Evolutionary conservation across 1,140 invertebrate genomes (phyloP).

Genomic region (Diachasmimorpha longicaudata): DNA sequence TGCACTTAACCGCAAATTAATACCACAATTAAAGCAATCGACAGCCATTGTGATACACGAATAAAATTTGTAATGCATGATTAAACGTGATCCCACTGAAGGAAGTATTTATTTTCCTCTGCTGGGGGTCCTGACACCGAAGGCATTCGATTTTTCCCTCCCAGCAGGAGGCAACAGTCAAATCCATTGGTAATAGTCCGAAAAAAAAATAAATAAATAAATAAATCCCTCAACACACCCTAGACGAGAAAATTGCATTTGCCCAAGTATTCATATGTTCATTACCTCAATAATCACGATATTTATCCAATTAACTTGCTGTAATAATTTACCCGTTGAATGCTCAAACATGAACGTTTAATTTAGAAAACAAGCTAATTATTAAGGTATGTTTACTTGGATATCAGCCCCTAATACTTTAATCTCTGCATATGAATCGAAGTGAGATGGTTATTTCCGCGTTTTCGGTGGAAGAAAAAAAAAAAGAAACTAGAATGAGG

Average conservation of each 20-base stretch:
- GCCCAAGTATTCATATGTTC: neutral
- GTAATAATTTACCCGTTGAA: neutral
- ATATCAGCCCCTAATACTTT: slow-evolving; percentile 28
- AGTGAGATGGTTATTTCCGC: slow-evolving; percentile 42
- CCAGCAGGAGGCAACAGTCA: no score
- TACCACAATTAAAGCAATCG: neutral
- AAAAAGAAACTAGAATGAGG: slow-evolving; percentile 29
- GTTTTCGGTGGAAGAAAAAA: slow-evolving; percentile 29
- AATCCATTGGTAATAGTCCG: no score
- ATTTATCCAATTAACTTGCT: neutral
- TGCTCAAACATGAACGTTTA: neutral
- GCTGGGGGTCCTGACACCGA: no score
- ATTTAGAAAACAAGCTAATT: neutral
- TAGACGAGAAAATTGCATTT: neutral
- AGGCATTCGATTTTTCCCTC: no score
- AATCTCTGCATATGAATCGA: slow-evolving; percentile 38
- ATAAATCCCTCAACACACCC: neutral
- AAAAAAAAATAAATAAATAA: no score
- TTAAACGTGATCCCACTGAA: no score
- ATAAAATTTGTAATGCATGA: neutral
- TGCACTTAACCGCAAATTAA: neutral
- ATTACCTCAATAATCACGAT: neutral
- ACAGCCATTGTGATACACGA: neutral
- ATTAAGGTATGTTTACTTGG: slow-evolving; percentile 8
- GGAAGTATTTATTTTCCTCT: no score